A percentile compares a stretch with the other conserved stretches of the same genome.
Evolutionary conservation across 2,113 vertebrate species (phyloP).

Genomic region (Ceuthmochares aereus): DNA sequence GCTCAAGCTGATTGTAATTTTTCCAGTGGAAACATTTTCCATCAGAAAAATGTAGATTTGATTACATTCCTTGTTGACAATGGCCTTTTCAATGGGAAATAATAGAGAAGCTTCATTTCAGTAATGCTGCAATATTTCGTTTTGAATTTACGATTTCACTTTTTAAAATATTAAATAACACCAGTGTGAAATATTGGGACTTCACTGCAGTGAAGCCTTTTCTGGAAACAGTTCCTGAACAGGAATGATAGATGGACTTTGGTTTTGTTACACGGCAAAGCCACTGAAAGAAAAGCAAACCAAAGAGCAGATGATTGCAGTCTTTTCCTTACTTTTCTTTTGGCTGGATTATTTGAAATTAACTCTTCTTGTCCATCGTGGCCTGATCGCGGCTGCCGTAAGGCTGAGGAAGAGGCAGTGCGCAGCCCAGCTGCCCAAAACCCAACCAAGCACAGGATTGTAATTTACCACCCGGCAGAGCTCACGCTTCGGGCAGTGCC

Average conservation of each 20-base stretch:
- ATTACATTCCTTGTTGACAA: conserved; percentile 23
- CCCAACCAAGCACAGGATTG: not conserved
- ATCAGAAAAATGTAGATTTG: not conserved
- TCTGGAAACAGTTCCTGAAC: not conserved
- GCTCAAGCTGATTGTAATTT: not conserved
- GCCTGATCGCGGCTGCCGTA: rapidly evolving
- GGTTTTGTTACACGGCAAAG: not conserved
- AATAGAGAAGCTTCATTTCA: not conserved
- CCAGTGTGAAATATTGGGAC: not conserved
- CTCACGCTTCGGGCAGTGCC: not conserved
- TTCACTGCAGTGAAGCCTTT: not conserved
- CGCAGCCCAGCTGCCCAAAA: not conserved
- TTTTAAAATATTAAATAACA: not conserved
- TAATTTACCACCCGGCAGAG: not conserved
- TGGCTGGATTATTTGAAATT: not conserved
- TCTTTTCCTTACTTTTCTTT: not conserved
- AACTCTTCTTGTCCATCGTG: not conserved
- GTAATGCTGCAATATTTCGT: not conserved
- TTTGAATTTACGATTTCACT: not conserved
- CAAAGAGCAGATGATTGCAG: not conserved
- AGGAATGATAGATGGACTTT: not conserved
- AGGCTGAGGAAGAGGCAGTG: not conserved
- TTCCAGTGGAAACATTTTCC: not conserved
- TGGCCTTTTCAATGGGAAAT: not conserved
- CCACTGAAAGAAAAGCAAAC: not conserved